A percentile compares a stretch with the other conserved stretches of the same genome.
Conservation (phyloP, 2,888 invertebrate genomes). For the Caenorhabditis becei region DNA sequence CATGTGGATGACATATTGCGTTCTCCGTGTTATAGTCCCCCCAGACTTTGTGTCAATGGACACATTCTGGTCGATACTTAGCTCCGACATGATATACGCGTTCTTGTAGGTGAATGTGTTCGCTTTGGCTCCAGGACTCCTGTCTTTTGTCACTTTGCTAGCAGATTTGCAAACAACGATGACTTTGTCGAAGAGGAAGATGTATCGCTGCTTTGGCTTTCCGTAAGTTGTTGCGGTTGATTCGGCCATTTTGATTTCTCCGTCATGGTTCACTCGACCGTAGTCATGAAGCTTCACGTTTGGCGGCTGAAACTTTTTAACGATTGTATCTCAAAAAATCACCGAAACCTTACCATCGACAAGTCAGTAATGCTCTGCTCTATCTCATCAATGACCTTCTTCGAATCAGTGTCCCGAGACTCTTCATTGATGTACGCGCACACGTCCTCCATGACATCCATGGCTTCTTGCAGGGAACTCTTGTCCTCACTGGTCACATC, state of each 20-base stretch:
- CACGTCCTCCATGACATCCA: conserved; percentile 78
- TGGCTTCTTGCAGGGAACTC: conserved; percentile 89
- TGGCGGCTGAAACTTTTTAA: conserved; percentile 84
- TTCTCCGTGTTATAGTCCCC: conserved; percentile 65
- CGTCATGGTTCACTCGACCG: conserved; percentile 93
- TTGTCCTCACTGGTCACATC: conserved; percentile 88
- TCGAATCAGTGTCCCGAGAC: conserved; percentile 94
- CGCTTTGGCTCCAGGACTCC: conserved; percentile 14
- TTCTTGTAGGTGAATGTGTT: conserved; percentile 73
- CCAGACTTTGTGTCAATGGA: conserved; percentile 56
- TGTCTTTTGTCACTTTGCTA: conserved; percentile 59
- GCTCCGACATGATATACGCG: conserved; percentile 71
- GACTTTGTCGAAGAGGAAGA: conserved; percentile 97
- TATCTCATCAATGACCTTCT: conserved; percentile 92
- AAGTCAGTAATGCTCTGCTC: conserved; percentile 85
- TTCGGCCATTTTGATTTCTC: conserved; percentile 85
- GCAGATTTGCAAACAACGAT: conserved; percentile 90
- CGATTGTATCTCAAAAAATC: not conserved
- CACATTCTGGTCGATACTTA: conserved; percentile 60
- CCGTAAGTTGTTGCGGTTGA: conserved; percentile 47
- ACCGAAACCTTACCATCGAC: conserved; percentile 67
- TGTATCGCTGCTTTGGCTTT: conserved; percentile 86
- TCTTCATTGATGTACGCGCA: conserved; percentile 93
- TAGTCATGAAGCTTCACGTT: conserved; percentile 91
- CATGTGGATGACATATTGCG: conserved; percentile 59